Percentiles rank a stretch among this genome's conserved stretches.
Conservation (phyloP, 2,797 vertebrate species). For the Phylloscopus collybita region DNA sequence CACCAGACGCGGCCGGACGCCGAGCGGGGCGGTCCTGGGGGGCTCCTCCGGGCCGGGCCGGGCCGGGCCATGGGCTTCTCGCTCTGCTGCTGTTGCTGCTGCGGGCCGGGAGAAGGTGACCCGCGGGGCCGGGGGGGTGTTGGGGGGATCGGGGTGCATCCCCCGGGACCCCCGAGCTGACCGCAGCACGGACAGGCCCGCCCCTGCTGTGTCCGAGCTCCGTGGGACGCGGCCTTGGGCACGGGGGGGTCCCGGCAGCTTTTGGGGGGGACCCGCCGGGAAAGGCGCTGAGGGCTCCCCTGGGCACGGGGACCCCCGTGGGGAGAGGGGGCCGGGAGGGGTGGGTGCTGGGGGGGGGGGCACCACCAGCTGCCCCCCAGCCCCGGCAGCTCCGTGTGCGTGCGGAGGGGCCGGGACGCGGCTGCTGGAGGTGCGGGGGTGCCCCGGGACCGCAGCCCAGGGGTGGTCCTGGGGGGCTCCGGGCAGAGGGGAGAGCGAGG, state of each 20-base stretch:
- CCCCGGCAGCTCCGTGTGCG: background rate
- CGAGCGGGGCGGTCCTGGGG: background rate
- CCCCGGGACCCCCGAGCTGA: background rate
- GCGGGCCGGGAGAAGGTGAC: background rate
- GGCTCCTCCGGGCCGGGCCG: background rate
- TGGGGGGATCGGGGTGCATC: background rate
- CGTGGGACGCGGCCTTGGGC: no score
- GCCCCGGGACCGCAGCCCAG: background rate
- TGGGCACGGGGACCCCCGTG: background rate
- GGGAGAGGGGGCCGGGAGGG: background rate
- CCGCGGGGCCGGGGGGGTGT: background rate
- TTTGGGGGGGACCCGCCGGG: background rate
- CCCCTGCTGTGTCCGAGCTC: no score
- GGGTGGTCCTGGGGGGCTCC: background rate
- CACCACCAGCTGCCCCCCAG: background rate
- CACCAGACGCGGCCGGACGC: background rate
- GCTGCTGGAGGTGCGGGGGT: background rate
- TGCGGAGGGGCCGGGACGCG: no score
- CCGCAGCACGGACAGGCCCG: background rate
- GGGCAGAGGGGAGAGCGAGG: no score
- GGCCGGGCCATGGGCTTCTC: background rate
- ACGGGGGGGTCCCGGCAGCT: background rate
- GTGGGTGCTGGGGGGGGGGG: background rate
- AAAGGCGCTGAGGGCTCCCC: background rate
- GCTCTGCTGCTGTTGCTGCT: background rate